Evolutionary conservation across 2,888 invertebrate species (phyloP).

Genomic region (Pachliopta kotzebuea): DNA sequence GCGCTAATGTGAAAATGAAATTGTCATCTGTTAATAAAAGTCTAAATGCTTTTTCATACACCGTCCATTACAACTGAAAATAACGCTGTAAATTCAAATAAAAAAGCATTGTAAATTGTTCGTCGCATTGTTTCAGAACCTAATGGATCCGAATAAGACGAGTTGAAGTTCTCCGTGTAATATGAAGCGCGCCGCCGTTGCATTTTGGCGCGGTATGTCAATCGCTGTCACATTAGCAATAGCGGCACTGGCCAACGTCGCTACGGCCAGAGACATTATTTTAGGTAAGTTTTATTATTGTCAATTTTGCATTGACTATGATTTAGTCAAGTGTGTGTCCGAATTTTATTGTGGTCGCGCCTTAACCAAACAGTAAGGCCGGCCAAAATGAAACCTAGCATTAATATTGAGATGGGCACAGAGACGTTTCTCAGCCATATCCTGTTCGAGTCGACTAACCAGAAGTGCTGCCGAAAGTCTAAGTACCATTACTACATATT

Average conservation of each 20-base stretch:
- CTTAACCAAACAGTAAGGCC: no score
- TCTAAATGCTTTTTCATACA: conserved; percentile 2
- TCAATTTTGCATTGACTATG: no score
- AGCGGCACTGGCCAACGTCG: conserved; percentile 53
- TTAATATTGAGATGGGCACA: no score
- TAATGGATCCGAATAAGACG: conserved; percentile 71
- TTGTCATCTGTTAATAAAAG: conserved; percentile 26
- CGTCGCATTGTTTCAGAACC: conserved; percentile 66
- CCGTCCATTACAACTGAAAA: conserved; percentile 9
- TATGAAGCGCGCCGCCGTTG: conserved; percentile 61
- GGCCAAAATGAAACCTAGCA: no score
- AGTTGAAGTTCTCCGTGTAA: conserved; percentile 60
- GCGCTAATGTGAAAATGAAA: conserved; percentile 5
- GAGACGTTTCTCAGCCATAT: no score
- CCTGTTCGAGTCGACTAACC: no score
- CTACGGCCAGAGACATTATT: conserved; percentile 65
- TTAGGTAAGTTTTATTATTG: conserved; percentile 54
- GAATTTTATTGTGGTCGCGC: no score
- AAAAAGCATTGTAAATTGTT: conserved; percentile 33
- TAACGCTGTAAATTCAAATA: conserved; percentile 25
- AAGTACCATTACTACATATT: no score
- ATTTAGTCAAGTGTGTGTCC: no score
- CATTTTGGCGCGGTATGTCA: conserved; percentile 72
- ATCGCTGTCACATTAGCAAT: conserved; percentile 56
- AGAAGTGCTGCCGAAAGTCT: no score